Conservation (phyloP, 2,888 invertebrate genomes). For the Blomia tropicalis region DNA sequence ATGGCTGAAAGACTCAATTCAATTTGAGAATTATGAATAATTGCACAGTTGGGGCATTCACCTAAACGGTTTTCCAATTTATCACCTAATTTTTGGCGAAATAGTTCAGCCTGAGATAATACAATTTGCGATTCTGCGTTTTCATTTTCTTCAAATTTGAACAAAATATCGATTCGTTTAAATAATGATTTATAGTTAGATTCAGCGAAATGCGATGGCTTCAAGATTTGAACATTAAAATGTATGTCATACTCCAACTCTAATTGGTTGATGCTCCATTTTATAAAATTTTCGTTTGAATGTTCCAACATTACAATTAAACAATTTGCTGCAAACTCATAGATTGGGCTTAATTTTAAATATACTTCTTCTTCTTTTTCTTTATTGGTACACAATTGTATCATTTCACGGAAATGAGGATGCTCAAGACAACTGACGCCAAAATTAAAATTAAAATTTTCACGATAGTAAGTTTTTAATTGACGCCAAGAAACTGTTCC, state of each 20-base stretch:
- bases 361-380: not conserved
- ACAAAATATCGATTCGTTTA: not conserved
- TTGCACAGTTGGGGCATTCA: not conserved
- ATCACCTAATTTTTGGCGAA: too few species aligned
- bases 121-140: too few species aligned
- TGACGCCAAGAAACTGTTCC: not conserved
- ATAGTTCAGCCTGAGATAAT: too few species aligned
- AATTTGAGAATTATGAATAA: too few species aligned
- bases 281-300: not conserved
- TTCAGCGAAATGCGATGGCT: not conserved
- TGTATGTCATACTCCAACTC: not conserved
- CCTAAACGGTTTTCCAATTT: too few species aligned
- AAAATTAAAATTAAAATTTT: not conserved
- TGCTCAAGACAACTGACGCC: not conserved
- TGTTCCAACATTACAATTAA: not conserved
- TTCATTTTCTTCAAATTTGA: too few species aligned
- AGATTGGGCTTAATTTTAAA: not conserved
- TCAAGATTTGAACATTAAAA: not conserved
- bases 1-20: too few species aligned
- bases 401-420: not conserved
- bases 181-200: not conserved
- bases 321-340: constrained; percentile 1
- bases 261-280: not conserved
- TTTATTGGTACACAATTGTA: not conserved
- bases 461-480: not conserved